A percentile compares a stretch with the other conserved stretches of the same genome.
Conservation (phyloP, 2,888 invertebrate species). For the Taphrorychus bicolor region DNA sequence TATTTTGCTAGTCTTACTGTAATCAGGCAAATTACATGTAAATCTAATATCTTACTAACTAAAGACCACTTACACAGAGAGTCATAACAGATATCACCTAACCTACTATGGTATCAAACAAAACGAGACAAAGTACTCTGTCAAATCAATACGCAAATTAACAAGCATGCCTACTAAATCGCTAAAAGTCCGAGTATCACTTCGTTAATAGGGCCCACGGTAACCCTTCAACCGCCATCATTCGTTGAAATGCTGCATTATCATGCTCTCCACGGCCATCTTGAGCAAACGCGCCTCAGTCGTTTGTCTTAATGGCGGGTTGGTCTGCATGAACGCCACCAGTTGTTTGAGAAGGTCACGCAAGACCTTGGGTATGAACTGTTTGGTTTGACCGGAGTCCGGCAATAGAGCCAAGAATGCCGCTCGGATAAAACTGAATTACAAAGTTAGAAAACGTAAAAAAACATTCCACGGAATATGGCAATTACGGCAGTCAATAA, state of each 20-base stretch:
- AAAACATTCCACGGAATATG: too few relatives aligned
- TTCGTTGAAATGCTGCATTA: conserved; percentile 12
- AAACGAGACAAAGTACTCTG: too few relatives aligned
- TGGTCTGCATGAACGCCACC: conserved; percentile 69
- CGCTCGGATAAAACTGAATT: conserved; percentile 82
- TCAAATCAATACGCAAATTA: too few relatives aligned
- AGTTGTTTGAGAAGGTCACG: conserved; percentile 79
- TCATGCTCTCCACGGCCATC: conserved; percentile 65
- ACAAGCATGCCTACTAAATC: too few relatives aligned
- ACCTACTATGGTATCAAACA: too few relatives aligned
- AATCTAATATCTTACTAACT: too few relatives aligned
- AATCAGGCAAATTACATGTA: too few relatives aligned
- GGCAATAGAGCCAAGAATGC: conserved; percentile 84
- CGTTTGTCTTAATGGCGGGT: conserved; percentile 71
- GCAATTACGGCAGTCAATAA: too few relatives aligned
- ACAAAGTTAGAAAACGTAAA: conserved; percentile 25
- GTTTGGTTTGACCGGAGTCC: conserved; percentile 77
- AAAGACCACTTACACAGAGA: too few relatives aligned
- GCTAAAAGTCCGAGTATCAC: background rate
- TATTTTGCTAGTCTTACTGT: too few relatives aligned
- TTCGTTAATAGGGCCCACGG: background rate
- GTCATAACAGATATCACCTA: too few relatives aligned
- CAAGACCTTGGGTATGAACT: conserved; percentile 82
- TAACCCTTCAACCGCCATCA: background rate
- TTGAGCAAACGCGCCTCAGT: conserved; percentile 74